Evolutionary conservation across 53 echinoderm and acorn worm genomes (phyloP), one percentile per base, ranked within the genome.

Genomic region (Patiria pectinifera): DNA sequence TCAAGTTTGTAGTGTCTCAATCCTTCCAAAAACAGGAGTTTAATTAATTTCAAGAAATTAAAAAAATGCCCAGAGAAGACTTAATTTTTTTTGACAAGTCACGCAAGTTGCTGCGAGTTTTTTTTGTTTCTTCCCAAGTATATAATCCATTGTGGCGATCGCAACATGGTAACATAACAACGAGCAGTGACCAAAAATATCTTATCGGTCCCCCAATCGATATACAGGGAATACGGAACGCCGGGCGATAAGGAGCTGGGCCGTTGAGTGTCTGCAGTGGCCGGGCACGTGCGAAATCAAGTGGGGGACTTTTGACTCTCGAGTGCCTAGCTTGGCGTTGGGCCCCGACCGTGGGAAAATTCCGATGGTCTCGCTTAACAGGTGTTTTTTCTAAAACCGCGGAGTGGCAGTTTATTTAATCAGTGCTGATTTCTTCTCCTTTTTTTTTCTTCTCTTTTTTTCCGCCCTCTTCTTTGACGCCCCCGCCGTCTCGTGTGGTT

Each of bases 261-360:
- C 81, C 53, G 62, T 66, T 25, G 90, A 80, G 69, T 80, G 48
- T 43, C 69, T 25, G 45, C 69, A 66, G 62, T n/a, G 45, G 21
- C 90, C 66, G 60, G 88, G 69, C 90, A 90, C 90, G 90, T 90
- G 90, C 90, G 62, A 90, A 80, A 69, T 79, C 90, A 90, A 90
- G 90, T 80, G 90, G 90, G 79, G 79, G 81, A 62, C 81, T 80
- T 90, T 90, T 81, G 80, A 90, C 90, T 90, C 90, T 80, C 80
- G 26, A 90, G 90, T 90, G 49, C 80, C 62, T 25, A 66, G 81
- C 69, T 62, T 35, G 72, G 69, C 81, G 48, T 62, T 80, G 6
- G 23, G 45, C 14, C 21, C 69, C 44, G 90, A 90, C 90, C 90
- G 90, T 90, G 90, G 90, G 90, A 90, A 90, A 90, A 90, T 90